Evolutionary conservation across 1,140 invertebrate genomes (phyloP), one percentile per base, ranked within the genome.

Genomic region (Pomacea maculata): DNA sequence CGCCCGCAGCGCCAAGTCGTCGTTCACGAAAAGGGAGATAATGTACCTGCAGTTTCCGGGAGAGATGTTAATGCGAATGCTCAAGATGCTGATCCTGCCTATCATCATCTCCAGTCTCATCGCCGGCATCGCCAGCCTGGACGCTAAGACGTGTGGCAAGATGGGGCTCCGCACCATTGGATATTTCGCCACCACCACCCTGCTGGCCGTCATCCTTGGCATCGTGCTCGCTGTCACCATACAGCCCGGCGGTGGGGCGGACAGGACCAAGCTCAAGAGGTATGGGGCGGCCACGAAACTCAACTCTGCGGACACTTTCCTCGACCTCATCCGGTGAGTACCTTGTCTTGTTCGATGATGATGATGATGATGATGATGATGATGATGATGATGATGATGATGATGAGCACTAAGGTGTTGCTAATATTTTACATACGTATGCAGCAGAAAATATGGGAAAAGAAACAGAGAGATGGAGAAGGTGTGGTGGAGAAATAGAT

Each of bases 151-250:
- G 14, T 89, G 88, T 76, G 90, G 90, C 9, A 87, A 85, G 83
- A 91, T 91, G 86, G 91, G 91, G 21, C 83, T 89, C 1, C 77
- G 96, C 76, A 96, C 97, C 15, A 95, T 98, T 79, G 93, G 94
- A 34, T 99, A 98, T 91, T 99, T 99, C 34, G 94, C 96, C 87
- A 94, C 95, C 14, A 99, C 97, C 15, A 99, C 97, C 1, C 91
- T 98, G 25, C 67, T 89, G 64, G 86, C 87, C 7, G 90, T 90
- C 15, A 84, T 89, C 57, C 80, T 90, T 15, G 90, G 89, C 21
- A 90, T 90, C 52, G 87, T 90, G 21, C 85, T 91, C 82, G 86
- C 85, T 15, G 86, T 88, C 25, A 86, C 86, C 34, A 91, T 91
- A 25, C 82, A 87, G 70, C 90, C 90, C 1, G 90, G 90, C 9